Conservation (phyloP, 2,797 vertebrate genomes). For the Zalophus californianus region DNA sequence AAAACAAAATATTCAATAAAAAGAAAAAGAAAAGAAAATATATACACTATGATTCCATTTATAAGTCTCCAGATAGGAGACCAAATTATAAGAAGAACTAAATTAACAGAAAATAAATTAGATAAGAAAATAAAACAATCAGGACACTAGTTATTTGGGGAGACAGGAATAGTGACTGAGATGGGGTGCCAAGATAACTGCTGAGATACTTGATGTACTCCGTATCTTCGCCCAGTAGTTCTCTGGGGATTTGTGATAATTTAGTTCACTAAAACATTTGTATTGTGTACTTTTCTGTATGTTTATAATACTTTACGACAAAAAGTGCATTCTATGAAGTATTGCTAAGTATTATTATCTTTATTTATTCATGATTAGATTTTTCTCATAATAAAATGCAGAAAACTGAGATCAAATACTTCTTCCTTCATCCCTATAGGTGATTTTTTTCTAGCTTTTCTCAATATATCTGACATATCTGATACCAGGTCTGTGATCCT, state of each 20-base stretch:
- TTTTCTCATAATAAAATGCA: conserved; percentile 38
- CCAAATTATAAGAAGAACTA: background rate
- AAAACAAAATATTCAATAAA: background rate
- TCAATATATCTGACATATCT: background rate
- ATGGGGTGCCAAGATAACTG: background rate
- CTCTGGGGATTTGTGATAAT: background rate
- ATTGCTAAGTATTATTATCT: background rate
- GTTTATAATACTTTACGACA: background rate
- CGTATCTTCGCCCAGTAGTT: background rate
- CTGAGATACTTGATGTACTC: background rate
- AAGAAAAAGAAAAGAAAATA: background rate
- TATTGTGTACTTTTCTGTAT: background rate
- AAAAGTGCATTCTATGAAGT: background rate
- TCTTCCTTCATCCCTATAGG: background rate
- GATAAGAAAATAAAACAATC: background rate
- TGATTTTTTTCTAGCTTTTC: background rate
- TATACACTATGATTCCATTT: background rate
- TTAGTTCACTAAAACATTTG: conserved; percentile 1
- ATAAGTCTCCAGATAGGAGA: background rate
- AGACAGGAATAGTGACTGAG: background rate
- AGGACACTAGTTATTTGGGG: background rate
- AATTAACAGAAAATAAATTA: background rate
- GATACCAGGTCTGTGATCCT: background rate
- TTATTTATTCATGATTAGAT: background rate
- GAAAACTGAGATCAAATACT: conserved; percentile 27